Percentiles rank a stretch among this genome's conserved stretches.
These are phyloP conservation scores for Ichneumoninae sp. DNA, from an alignment of 2,888 invertebrate species.

Conservation along the genomic window DNA sequence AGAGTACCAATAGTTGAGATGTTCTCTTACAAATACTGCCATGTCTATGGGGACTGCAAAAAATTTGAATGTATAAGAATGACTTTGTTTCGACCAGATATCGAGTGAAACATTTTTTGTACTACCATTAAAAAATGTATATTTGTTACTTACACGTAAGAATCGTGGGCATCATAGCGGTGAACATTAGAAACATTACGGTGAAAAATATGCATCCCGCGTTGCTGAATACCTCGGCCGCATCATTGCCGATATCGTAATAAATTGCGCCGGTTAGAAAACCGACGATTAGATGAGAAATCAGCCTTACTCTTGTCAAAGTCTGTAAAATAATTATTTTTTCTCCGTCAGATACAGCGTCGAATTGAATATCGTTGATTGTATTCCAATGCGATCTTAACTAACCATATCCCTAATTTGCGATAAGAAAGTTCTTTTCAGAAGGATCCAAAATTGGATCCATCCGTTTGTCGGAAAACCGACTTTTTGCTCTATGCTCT, in stretches of 20 bases:
- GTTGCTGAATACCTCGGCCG: slow-evolving; percentile 97
- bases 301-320: slow-evolving; percentile 94
- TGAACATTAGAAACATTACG: slow-evolving; percentile 98
- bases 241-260: slow-evolving; percentile 96
- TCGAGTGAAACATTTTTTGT: not conserved
- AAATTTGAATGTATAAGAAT: slow-evolving; percentile 25
- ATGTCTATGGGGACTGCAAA: slow-evolving; percentile 96
- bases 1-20: slow-evolving; percentile 98
- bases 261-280: slow-evolving; percentile 96
- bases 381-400: not conserved
- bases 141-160: slow-evolving; percentile 93
- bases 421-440: slow-evolving; percentile 93
- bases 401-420: slow-evolving; percentile 89
- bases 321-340: slow-evolving; percentile 86
- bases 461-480: slow-evolving; percentile 93
- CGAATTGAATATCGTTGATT: not conserved
- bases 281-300: slow-evolving; percentile 95
- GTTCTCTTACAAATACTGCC: slow-evolving; percentile 97
- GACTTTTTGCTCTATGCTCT: slow-evolving; percentile 89
- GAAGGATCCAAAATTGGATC: slow-evolving; percentile 94
- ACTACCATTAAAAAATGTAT: not conserved
- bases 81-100: slow-evolving; percentile 19
- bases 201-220: slow-evolving; percentile 98
- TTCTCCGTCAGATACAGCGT: too few species aligned
- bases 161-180: slow-evolving; percentile 99